phyloP scores from a whole-genome alignment of 1,140 invertebrate species.

The Drosophila santomea region DNA sequence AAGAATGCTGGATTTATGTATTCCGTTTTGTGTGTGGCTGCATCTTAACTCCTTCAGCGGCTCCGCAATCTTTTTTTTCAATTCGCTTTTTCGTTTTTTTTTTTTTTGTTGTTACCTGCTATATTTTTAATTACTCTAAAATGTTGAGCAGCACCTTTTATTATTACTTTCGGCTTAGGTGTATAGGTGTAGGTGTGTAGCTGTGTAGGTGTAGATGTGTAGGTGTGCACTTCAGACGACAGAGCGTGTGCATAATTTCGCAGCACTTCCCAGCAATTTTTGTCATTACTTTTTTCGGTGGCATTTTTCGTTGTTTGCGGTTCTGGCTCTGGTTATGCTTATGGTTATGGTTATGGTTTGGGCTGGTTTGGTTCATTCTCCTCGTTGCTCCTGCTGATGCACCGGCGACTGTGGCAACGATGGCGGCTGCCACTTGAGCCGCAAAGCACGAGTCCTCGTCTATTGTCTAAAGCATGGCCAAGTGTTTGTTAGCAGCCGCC shows the following conservation, averaged over 20 bases:
- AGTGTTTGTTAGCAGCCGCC: slow-evolving; percentile 79
- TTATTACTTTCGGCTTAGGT: slow-evolving; percentile 49
- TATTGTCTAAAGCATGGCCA: slow-evolving; percentile 82
- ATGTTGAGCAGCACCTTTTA: slow-evolving; percentile 77
- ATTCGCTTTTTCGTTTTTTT: slow-evolving; percentile 29
- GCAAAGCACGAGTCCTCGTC: slow-evolving; percentile 78
- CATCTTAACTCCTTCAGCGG: slow-evolving; percentile 68
- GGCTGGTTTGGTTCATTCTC: slow-evolving; percentile 10
- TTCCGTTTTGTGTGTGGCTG: slow-evolving; percentile 43
- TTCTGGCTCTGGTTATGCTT: slow-evolving; percentile 46
- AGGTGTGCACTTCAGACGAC: slow-evolving; percentile 64
- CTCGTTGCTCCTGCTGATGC: slow-evolving; percentile 8
- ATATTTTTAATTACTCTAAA: slow-evolving; percentile 83
- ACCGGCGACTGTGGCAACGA: slow-evolving; percentile 38
- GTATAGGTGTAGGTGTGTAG: neutral
- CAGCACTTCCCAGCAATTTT: slow-evolving; percentile 80
- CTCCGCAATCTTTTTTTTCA: slow-evolving; percentile 34
- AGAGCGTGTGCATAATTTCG: slow-evolving; percentile 79
- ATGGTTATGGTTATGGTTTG: slow-evolving; percentile 16
- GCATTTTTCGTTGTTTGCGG: slow-evolving; percentile 51
- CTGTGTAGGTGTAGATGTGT: slow-evolving; percentile 5
- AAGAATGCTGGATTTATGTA: slow-evolving; percentile 64
- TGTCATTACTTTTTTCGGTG: slow-evolving; percentile 78
- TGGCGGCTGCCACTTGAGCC: slow-evolving; percentile 77
- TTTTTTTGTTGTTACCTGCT: slow-evolving; percentile 27